A percentile compares a stretch with the other conserved stretches of the same genome.
Evolutionary conservation across 2,888 invertebrate species (phyloP).

Genomic region (Alviniconcha strummeri): DNA sequence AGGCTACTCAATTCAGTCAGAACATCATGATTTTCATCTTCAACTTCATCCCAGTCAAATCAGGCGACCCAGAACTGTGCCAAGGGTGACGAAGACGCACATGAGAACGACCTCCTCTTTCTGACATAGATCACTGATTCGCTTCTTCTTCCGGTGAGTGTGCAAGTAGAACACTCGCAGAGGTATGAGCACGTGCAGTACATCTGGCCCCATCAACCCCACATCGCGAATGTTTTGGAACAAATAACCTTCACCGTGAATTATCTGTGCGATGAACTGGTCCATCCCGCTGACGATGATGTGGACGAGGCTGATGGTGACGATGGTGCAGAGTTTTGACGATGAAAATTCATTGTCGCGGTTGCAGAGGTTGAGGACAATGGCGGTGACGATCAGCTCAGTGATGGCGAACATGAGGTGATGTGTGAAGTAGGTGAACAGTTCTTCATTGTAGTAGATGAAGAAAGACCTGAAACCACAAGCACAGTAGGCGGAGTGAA

Average conservation of each 20-base stretch:
- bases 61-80: slow-evolving; percentile 58
- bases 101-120: slow-evolving; percentile 72
- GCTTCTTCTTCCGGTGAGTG: slow-evolving; percentile 62
- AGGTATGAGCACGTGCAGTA: slow-evolving; percentile 77
- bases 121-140: slow-evolving; percentile 66
- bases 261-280: slow-evolving; percentile 68
- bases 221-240: slow-evolving; percentile 69
- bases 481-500: too few relatives aligned
- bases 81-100: slow-evolving; percentile 61
- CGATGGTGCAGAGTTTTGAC: slow-evolving; percentile 68
- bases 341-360: slow-evolving; percentile 56
- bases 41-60: slow-evolving; percentile 46
- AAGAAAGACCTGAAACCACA: slow-evolving; percentile 55
- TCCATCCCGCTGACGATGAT: slow-evolving; percentile 67
- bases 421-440: slow-evolving; percentile 67
- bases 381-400: slow-evolving; percentile 64
- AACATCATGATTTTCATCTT: too few relatives aligned
- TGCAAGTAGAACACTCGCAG: slow-evolving; percentile 66
- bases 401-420: slow-evolving; percentile 71
- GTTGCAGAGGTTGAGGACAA: slow-evolving; percentile 67
- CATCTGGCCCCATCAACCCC: slow-evolving; percentile 69
- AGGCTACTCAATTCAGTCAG: too few relatives aligned
- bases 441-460: slow-evolving; percentile 72
- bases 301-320: slow-evolving; percentile 68
- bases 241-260: slow-evolving; percentile 57